phyloP scores from a whole-genome alignment of 2,888 invertebrate species.

The Catonia carolina region DNA sequence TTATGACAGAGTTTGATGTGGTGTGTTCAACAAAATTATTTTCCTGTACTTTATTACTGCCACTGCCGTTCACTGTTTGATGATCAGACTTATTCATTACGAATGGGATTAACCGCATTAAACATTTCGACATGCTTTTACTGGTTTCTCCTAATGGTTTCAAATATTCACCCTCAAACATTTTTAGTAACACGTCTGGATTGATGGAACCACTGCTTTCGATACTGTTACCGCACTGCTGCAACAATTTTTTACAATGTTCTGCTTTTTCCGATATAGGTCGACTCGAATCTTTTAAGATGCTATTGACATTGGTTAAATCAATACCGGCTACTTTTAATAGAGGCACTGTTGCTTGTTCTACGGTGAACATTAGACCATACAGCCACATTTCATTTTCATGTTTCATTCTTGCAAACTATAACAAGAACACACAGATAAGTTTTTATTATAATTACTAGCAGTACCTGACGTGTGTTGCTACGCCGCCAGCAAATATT shows the following conservation, averaged over 20 bases:
- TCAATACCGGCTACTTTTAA: slow-evolving; percentile 28
- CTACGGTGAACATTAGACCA: slow-evolving; percentile 41
- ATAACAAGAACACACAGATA: slow-evolving; percentile 25
- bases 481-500: no score
- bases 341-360: slow-evolving; percentile 30
- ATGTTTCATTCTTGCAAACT: slow-evolving; percentile 42
- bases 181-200: slow-evolving; percentile 31
- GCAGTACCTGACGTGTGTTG: no score
- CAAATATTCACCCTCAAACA: slow-evolving; percentile 32
- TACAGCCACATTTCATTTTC: slow-evolving; percentile 42
- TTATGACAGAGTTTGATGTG: not conserved
- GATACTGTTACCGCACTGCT: slow-evolving; percentile 28
- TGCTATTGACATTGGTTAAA: slow-evolving; percentile 33
- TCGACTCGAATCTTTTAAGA: slow-evolving; percentile 33
- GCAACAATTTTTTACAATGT: slow-evolving; percentile 34
- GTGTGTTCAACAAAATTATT: slow-evolving; percentile 6
- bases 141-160: slow-evolving; percentile 29
- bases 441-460: no score
- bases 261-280: slow-evolving; percentile 35
- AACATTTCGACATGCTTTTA: slow-evolving; percentile 30
- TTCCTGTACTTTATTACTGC: slow-evolving; percentile 9
- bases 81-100: slow-evolving; percentile 24
- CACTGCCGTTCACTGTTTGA: not conserved
- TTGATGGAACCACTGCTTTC: slow-evolving; percentile 26
- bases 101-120: slow-evolving; percentile 29